Evolutionary conservation across 2,888 invertebrate species (phyloP), one percentile per base, ranked within the genome.

Genomic region (Hartigia nigra): DNA sequence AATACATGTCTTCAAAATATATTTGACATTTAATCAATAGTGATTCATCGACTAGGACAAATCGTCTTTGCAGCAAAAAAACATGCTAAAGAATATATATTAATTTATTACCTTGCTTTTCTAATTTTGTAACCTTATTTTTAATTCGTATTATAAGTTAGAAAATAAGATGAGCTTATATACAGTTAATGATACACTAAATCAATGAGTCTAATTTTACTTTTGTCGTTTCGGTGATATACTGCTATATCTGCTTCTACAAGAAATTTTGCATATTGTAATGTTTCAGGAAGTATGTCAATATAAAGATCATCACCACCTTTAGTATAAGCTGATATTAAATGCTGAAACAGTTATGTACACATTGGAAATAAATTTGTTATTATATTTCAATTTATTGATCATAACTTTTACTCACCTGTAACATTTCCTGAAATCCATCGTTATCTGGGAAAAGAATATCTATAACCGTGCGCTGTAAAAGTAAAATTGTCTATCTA

Each of bases 301-400:
- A 91, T 78, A 72, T 90, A 91, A 35, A 88, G 69, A 12, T 91
- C 87, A 78, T 91, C 89, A n/a, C 91, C 91, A 1, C 88, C 90
- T 81, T 83, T 87, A 12, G 74, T 69, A 74, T 86, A 85, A 12
- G 88, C 86, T 14, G 39, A 11, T 37, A 87, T 86, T n/a, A 91
- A 35, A 23, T n/a, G 3, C 77, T 77, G 12, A 34, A 74, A 77
- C 31, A 34, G 69, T 74, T 74, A 35, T 5, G 34, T 35, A 34
- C 12, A 35, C 12, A 23, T 74, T 4, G 12, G 5, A 3, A 74
- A 77, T n/a, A 37, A 32, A 0, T 70, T 70, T 32, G 12, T 31
- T 12, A 70, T 31, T 32, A 32, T 32, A 70, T 31, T 32, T 32
- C 0, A 32, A 31, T 70, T 70, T 39, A 39, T 31, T 70, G 70